Evolutionary conservation across 2,888 invertebrate genomes (phyloP), one percentile per base, ranked within the genome.

Genomic region (Leucania comma): DNA sequence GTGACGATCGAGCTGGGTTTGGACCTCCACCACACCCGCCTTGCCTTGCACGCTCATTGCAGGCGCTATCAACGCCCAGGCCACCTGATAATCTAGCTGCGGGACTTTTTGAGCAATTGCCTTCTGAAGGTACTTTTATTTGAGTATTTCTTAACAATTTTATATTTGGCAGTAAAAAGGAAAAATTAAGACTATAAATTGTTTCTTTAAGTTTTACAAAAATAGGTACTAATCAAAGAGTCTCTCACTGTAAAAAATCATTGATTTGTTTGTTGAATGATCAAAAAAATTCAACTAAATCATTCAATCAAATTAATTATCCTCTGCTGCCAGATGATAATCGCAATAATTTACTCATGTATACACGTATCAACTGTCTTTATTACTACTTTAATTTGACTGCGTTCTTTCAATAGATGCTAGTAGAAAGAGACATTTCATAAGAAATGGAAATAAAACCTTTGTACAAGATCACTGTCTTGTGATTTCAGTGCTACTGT

Each of bases 91-190:
- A 96, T 80, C 88, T 97, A 2, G 96, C 97, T 9, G 96, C 97
- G 5, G 97, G 97, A 0, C 90, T 98, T 0, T 96, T 98, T 8
- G 97, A 98, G 86, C 97, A 97, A 78, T 90, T 98, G 68, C 98
- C 98, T 24, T 97, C 97, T 65, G 98, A 98, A 96, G 97, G 97
- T 97, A 83, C 72, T 48, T 67, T 68, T 35, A 24, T 38, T 50
- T 6, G 2, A 10, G 1, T 51, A 58, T 42, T 50, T 46, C 10
- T 48, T 48, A 17, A 22, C 1, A 60, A 14, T 22, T 68, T 29
- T 35, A 46, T 17, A 32, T 32, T 17, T 17, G 8, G 5, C n/a
- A 42, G n/a, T 10, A 24, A 38, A 48, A 38, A 17, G 17, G 42
- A 42, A 42, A 42, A 42, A 42, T 42, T 4, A 42, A 42, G 17